Evolutionary conservation across 2,797 vertebrate genomes (phyloP).

Genomic region (Poeciliopsis turneri): DNA sequence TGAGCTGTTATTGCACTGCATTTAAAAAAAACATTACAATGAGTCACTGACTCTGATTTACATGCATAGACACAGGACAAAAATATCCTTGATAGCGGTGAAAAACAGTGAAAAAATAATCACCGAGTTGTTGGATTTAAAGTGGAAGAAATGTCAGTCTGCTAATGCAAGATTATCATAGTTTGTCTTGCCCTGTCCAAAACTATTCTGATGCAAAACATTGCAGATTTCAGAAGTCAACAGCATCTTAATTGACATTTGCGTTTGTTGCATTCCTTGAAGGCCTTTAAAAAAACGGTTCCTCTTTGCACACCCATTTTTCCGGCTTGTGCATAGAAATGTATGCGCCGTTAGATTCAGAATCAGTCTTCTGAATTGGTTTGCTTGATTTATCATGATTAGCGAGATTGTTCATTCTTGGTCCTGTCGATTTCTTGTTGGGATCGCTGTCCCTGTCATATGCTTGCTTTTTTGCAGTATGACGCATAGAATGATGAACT

Average conservation of each 20-base stretch:
- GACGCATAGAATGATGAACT: slow-evolving; percentile 57
- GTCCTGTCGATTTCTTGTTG: slow-evolving; percentile 50
- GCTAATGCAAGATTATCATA: slow-evolving; percentile 40
- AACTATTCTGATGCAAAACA: slow-evolving; percentile 39
- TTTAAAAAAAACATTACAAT: slow-evolving; percentile 26
- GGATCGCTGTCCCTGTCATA: slow-evolving; percentile 49
- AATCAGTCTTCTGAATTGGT: slow-evolving; percentile 55
- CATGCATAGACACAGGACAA: slow-evolving; percentile 73
- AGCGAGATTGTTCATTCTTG: slow-evolving; percentile 53
- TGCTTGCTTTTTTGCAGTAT: slow-evolving; percentile 56
- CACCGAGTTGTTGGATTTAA: slow-evolving; percentile 55
- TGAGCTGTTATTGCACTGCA: slow-evolving; percentile 38
- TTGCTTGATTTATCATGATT: slow-evolving; percentile 61
- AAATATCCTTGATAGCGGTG: slow-evolving; percentile 60
- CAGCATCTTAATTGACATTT: slow-evolving; percentile 32
- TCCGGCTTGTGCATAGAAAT: slow-evolving; percentile 68
- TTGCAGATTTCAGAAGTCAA: slow-evolving; percentile 27
- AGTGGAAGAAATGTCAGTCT: slow-evolving; percentile 62
- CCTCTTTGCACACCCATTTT: slow-evolving; percentile 76
- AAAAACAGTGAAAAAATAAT: slow-evolving; percentile 52
- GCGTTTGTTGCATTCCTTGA: slow-evolving; percentile 38
- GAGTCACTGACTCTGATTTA: slow-evolving; percentile 44
- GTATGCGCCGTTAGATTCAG: slow-evolving; percentile 52
- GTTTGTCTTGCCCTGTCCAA: slow-evolving; percentile 32
- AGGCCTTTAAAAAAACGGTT: slow-evolving; percentile 61